These are phyloP conservation scores for Pararge aegeria DNA, from an alignment of 1,140 invertebrate genomes.

Conservation along the genomic window DNA sequence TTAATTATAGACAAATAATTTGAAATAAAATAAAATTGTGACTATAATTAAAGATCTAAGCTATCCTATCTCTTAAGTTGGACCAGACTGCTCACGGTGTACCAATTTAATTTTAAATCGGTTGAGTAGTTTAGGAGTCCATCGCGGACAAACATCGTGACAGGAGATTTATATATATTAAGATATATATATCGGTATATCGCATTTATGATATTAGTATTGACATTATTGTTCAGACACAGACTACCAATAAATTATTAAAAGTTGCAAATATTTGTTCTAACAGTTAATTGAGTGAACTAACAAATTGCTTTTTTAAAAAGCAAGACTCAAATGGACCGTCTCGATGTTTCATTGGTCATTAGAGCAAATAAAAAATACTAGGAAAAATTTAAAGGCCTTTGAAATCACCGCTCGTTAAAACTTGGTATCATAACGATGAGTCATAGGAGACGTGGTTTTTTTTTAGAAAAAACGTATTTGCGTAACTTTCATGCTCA, in stretches of 20 bases:
- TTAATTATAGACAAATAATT: no score
- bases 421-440: constrained; percentile 24
- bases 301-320: constrained; percentile 30
- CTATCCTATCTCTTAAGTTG: no score
- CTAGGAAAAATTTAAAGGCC: constrained; percentile 8
- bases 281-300: not conserved
- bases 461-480: constrained; percentile 34
- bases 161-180: no score
- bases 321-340: not conserved
- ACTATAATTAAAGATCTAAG: no score
- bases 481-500: constrained; percentile 55
- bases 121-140: no score
- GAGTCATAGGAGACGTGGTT: constrained; percentile 10
- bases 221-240: no score
- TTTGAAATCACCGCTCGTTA: constrained; percentile 23
- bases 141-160: no score
- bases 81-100: no score
- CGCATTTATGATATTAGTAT: no score
- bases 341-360: not conserved
- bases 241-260: not conserved
- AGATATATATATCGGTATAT: no score
- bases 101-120: no score
- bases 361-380: not conserved
- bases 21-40: no score
- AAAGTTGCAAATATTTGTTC: not conserved